These are phyloP conservation scores for Sebastolobus alascanus DNA, from an alignment of 2,797 vertebrate species.

Conservation along the genomic window DNA sequence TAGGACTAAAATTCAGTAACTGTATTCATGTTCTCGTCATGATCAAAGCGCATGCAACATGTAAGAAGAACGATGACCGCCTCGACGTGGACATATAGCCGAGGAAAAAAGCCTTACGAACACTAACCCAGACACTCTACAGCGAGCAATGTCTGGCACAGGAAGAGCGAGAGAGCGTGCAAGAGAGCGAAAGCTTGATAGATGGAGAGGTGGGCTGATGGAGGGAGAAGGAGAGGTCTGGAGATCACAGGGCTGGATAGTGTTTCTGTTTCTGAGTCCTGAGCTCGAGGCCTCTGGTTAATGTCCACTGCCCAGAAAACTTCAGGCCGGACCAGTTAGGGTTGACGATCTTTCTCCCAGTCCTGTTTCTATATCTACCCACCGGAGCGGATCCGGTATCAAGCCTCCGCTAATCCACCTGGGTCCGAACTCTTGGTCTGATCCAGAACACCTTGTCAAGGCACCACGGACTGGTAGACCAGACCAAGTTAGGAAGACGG, in stretches of 20 bases:
- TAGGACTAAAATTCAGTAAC: constrained; percentile 1
- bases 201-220: constrained; percentile 71
- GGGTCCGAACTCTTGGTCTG: constrained; percentile 55
- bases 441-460: constrained; percentile 68
- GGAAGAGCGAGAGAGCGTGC: constrained; percentile 38
- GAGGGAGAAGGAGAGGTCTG: constrained; percentile 71
- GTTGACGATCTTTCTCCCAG: constrained; percentile 51
- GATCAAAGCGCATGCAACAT: constrained; percentile 17
- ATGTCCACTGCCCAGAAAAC: constrained; percentile 69
- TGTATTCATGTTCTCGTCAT: constrained; percentile 13
- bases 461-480: constrained; percentile 41
- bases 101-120: constrained; percentile 33
- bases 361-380: constrained; percentile 64
- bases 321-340: constrained; percentile 29
- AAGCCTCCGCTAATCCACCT: constrained; percentile 44
- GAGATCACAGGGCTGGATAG: constrained; percentile 75
- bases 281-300: constrained; percentile 73
- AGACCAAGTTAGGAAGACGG: constrained; percentile 23
- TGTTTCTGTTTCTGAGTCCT: constrained; percentile 71
- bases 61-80: constrained; percentile 20
- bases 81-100: constrained; percentile 3
- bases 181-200: constrained; percentile 59
- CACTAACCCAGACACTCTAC: constrained; percentile 36
- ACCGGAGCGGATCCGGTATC: constrained; percentile 67
- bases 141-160: constrained; percentile 55